Conservation (phyloP, 2,888 invertebrate species). For the Electrophaes corylata region DNA sequence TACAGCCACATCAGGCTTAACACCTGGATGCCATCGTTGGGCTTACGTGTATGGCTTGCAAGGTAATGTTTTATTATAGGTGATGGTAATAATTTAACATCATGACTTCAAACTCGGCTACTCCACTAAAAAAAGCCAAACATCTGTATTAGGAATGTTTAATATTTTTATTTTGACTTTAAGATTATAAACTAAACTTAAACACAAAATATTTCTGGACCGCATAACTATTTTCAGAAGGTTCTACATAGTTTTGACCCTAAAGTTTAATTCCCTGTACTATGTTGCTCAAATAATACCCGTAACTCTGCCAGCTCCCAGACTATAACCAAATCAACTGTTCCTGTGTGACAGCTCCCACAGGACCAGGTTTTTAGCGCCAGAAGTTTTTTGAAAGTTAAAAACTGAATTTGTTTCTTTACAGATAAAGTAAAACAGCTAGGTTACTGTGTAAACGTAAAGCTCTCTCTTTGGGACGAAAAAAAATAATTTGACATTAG, state of each 20-base stretch:
- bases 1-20: too few species aligned
- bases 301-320: constrained; percentile 9
- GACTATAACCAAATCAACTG: constrained; percentile 19
- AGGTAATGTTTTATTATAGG: too few species aligned
- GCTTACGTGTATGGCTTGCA: too few species aligned
- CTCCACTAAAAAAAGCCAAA: too few species aligned
- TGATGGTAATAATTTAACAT: too few species aligned
- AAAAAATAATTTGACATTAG: too few species aligned
- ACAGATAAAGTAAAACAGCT: background rate
- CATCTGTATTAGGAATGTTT: too few species aligned
- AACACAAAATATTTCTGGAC: background rate
- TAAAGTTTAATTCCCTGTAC: constrained; percentile 28
- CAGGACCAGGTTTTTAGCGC: constrained; percentile 12
- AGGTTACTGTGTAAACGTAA: background rate
- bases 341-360: constrained; percentile 2
- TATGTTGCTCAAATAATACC: constrained; percentile 22
- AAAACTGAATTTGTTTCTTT: background rate
- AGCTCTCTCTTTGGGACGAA: too few species aligned
- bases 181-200: background rate
- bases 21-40: too few species aligned
- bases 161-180: background rate
- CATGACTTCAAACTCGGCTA: too few species aligned
- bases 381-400: background rate
- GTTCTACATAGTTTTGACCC: constrained; percentile 17
- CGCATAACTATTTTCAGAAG: constrained; percentile 7